phyloP scores from a whole-genome alignment of 2,113 vertebrate genomes.

The Antechinus flavipes region DNA sequence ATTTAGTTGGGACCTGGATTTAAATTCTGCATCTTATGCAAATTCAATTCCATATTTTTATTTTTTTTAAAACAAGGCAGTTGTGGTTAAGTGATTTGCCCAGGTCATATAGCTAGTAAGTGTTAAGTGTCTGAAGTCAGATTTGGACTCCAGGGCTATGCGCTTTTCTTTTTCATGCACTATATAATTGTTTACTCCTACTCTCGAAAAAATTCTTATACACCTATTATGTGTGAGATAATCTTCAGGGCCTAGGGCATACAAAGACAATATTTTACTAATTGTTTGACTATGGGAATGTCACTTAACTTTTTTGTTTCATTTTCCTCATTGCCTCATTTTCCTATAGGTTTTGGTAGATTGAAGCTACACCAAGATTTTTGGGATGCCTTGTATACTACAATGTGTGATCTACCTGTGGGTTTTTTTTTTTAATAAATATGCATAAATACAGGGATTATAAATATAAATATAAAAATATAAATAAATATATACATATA shows the following conservation, averaged over 20 bases:
- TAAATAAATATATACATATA: neutral
- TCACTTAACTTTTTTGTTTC: neutral
- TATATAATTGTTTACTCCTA: too few relatives aligned
- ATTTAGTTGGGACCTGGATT: neutral
- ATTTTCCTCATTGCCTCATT: neutral
- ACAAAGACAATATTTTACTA: neutral
- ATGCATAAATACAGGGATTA: neutral
- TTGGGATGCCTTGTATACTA: neutral
- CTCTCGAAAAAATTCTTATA: neutral
- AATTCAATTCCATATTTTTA: neutral
- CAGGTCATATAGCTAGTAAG: too few relatives aligned
- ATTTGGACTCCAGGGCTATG: too few relatives aligned
- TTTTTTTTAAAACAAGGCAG: too few relatives aligned
- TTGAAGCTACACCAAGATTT: neutral
- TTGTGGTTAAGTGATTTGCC: too few relatives aligned
- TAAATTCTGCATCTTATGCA: neutral
- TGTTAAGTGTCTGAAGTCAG: too few relatives aligned
- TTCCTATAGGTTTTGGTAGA: neutral
- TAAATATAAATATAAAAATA: too few relatives aligned
- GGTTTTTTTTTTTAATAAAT: neutral
- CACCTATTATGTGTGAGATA: neutral
- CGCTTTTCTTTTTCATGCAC: too few relatives aligned
- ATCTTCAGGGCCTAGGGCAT: neutral
- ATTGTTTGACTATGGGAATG: neutral
- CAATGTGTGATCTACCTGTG: neutral